A percentile compares a stretch with the other conserved stretches of the same genome.
Evolutionary conservation across 1,140 invertebrate genomes (phyloP).

Genomic region (Listronotus bonariensis): DNA sequence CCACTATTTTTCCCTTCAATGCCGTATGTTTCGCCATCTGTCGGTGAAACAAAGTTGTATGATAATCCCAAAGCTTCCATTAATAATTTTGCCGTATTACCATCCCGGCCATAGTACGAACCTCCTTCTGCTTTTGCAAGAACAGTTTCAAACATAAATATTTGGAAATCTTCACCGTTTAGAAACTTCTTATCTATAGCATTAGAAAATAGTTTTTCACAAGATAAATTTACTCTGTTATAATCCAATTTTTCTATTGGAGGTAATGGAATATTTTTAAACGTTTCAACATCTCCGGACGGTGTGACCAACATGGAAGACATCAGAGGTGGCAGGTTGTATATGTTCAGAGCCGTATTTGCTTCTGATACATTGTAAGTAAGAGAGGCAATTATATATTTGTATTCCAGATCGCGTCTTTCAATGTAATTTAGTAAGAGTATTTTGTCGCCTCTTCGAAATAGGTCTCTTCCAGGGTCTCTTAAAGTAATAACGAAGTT

Average conservation of each 20-base stretch:
- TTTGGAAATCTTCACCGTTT: not conserved
- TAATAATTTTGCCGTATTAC: not conserved
- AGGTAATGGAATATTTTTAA: not conserved
- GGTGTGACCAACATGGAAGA: not conserved
- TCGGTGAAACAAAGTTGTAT: not conserved
- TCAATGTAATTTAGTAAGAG: not conserved
- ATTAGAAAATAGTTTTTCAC: not conserved
- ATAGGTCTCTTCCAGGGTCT: not conserved
- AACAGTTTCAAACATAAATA: too few relatives aligned
- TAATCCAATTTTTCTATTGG: not conserved
- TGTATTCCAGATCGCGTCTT: too few relatives aligned
- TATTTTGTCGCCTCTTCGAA: slow-evolving; percentile 3
- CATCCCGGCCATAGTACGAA: too few relatives aligned
- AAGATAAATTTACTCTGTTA: not conserved
- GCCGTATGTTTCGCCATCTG: not conserved
- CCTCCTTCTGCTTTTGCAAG: too few relatives aligned
- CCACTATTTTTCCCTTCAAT: not conserved
- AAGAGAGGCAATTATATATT: too few relatives aligned
- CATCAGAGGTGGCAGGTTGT: not conserved
- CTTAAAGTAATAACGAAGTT: not conserved
- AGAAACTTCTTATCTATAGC: not conserved
- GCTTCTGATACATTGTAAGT: not conserved
- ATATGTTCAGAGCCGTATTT: not conserved
- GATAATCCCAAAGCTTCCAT: not conserved
- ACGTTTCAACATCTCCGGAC: not conserved